Percentiles rank a stretch among this genome's conserved stretches.
These are phyloP conservation scores for Diaprepes abbreviatus DNA, from an alignment of 2,888 invertebrate species.

Conservation along the genomic window DNA sequence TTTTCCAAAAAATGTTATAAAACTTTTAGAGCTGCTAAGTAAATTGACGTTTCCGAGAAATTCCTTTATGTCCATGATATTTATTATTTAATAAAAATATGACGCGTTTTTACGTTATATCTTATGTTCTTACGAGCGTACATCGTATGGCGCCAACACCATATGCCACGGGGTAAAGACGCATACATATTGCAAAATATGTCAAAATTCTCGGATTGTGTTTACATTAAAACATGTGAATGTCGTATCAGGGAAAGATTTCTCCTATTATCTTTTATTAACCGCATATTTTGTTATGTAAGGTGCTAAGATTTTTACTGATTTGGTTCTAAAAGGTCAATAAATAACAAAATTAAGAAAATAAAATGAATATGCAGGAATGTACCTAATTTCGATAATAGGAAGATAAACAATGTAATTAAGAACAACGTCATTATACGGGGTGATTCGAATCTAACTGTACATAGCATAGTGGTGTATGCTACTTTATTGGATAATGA, in stretches of 20 bases:
- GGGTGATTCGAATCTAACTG: no score
- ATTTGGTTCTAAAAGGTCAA: conserved; percentile 1
- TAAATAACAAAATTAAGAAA: conserved; percentile 3
- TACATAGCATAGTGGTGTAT: no score
- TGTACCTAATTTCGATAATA: neutral
- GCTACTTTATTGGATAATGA: no score
- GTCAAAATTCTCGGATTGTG: neutral
- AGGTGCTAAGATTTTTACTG: neutral
- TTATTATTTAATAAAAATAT: no score
- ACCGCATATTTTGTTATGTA: conserved; percentile 1
- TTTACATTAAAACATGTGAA: neutral
- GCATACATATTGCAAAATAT: neutral
- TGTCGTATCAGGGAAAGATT: conserved; percentile 1
- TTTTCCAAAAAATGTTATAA: no score
- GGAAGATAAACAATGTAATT: neutral
- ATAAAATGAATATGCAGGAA: conserved; percentile 10
- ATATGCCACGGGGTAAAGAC: neutral
- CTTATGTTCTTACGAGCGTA: no score
- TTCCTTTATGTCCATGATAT: no score
- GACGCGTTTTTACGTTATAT: no score
- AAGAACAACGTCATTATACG: no score
- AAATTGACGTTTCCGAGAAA: no score
- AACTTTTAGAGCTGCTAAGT: no score
- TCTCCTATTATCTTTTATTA: conserved; percentile 5
- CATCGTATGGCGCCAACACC: neutral